phyloP scores from a whole-genome alignment of 2,113 vertebrate genomes.

The Onychostoma macrolepis region DNA sequence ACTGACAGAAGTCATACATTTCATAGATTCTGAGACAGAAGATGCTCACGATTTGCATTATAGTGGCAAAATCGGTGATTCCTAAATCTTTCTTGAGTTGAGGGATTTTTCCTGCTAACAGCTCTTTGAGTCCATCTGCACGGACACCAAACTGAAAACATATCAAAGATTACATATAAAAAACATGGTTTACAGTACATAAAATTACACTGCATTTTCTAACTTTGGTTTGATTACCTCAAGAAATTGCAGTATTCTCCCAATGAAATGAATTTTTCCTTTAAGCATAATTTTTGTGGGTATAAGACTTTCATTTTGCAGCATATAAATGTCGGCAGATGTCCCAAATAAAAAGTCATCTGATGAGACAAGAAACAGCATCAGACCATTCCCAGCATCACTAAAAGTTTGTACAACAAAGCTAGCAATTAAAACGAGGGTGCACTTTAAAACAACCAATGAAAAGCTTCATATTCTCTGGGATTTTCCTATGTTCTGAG shows the following conservation, averaged over 20 bases:
- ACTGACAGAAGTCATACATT: not conserved
- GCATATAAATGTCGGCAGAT: conserved; percentile 71
- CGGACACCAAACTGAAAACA: conserved; percentile 70
- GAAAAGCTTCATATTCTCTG: not conserved
- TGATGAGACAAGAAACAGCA: conserved; percentile 55
- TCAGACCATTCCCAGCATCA: not conserved
- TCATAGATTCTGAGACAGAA: not conserved
- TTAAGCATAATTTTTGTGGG: conserved; percentile 79
- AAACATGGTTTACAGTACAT: not conserved
- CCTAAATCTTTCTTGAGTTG: conserved; percentile 62
- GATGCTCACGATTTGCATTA: conserved; percentile 69
- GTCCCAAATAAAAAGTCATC: conserved; percentile 78
- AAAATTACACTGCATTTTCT: not conserved
- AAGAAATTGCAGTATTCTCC: conserved; percentile 74
- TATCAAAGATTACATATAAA: not conserved
- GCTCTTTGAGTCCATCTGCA: conserved; percentile 66
- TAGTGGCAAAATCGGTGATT: conserved; percentile 60
- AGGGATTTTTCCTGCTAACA: conserved; percentile 56
- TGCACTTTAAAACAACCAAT: too few species aligned
- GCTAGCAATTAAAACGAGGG: not conserved
- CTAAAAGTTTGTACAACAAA: not conserved
- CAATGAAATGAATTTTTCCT: conserved; percentile 72
- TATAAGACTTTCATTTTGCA: conserved; percentile 75
- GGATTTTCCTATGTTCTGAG: not conserved
- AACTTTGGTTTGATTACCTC: conserved; percentile 76